Evolutionary conservation across 1,140 invertebrate species (phyloP), one percentile per base, ranked within the genome.

Genomic region (Caenorhabditis tropicalis): DNA sequence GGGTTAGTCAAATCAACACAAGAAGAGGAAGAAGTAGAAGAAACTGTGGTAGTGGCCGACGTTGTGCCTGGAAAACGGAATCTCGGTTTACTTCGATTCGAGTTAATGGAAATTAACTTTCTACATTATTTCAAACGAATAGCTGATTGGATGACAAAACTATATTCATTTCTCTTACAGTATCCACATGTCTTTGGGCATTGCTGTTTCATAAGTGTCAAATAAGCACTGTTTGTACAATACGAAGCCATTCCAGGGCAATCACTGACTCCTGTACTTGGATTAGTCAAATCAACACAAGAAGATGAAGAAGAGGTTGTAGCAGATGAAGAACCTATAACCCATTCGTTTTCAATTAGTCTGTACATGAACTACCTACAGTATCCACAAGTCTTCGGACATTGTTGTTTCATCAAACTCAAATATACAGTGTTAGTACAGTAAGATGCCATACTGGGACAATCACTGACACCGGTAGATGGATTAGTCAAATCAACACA

Each of bases 301-400:
- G 48, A 9, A 10, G 48, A 51, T 9, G 48, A 51, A 51, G 48
- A 19, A n/a, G 48, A 51, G 19, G 48, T 33, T n/a, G 58, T 65
- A 15, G 58, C 29, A 16, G 58, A 65, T 36, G 58, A 65, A 16
- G 58, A 33, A 65, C 58, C 58, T 65, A 1, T 5, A 43, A 43
- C 5, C 5, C 39, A 43, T 43, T 43, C 39, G 39, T 6, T 43
- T 43, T n/a, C n/a, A n/a, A n/a, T n/a, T n/a, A n/a, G n/a, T n/a
- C n/a, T n/a, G n/a, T n/a, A n/a, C n/a, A n/a, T n/a, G n/a, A n/a
- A n/a, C n/a, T n/a, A 65, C 39, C 27, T 46, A 48, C 79, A 80
- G 79, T 46, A 80, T 39, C 83, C 83, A 27, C 83, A 85, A 5
- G 83, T 85, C n/a, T 33, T 53, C 16, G 83, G 83, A 36, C 83